Percentiles rank a stretch among this genome's conserved stretches.
Conservation (phyloP, 2,113 vertebrate species). For the Myrmecobius fasciatus region DNA sequence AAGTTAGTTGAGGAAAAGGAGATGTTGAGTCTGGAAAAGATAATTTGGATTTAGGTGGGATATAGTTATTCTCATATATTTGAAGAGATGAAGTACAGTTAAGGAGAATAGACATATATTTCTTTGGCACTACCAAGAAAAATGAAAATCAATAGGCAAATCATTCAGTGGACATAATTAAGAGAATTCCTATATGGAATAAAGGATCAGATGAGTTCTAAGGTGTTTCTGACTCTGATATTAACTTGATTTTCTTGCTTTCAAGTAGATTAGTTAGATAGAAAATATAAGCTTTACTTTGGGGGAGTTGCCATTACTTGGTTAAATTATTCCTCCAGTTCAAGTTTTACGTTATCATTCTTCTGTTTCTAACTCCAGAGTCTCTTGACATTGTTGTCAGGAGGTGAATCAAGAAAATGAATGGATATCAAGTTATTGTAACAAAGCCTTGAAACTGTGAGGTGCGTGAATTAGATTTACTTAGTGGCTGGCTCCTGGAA, state of each 20-base stretch:
- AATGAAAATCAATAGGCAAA: neutral
- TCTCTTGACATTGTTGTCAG: neutral
- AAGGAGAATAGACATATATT: neutral
- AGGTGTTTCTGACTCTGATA: neutral
- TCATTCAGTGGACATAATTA: neutral
- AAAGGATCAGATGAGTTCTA: neutral
- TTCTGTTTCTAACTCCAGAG: neutral
- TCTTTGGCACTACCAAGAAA: neutral
- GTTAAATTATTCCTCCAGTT: constrained; percentile 15
- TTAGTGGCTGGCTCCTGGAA: constrained; percentile 1
- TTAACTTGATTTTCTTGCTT: neutral
- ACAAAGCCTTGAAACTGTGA: constrained; percentile 8
- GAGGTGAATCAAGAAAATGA: constrained; percentile 26
- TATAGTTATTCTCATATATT: neutral
- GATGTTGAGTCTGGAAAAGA: neutral
- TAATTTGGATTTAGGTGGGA: neutral
- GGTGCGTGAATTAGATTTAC: constrained; percentile 38
- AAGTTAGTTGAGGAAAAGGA: neutral
- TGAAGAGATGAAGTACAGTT: neutral
- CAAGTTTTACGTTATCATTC: neutral
- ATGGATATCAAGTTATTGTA: constrained; percentile 33
- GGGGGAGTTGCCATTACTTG: neutral
- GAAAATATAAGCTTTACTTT: neutral
- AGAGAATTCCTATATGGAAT: neutral
- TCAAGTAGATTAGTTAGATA: neutral